Base-by-base conservation (phyloP, 2,888 invertebrate genomes). In the Steinernema hermaphroditum region DNA sequence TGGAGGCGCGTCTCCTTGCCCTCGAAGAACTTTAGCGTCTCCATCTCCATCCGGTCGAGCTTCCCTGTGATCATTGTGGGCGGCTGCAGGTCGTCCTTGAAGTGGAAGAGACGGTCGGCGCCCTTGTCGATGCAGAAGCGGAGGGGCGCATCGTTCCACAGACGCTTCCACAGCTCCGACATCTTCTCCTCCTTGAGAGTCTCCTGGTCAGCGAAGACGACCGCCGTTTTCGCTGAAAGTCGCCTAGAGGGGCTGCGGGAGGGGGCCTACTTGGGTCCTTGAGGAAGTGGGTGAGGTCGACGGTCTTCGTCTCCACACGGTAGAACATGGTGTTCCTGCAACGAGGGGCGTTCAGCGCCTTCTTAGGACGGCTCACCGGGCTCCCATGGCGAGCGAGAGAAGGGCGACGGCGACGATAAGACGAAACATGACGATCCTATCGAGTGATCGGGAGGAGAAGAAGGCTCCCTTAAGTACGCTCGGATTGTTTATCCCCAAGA, bases 121-220 rank as follows among this genome's bases (percentile, higher is more conserved):
- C 62, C 62, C 9, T 34, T 29, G 32, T 62, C 62, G 6, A 62
- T 34, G 62, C 62, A 62, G 32, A 32, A 62, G 22, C 62, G 62
- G 16, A 62, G 14, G 27, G 62, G 62, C 2, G 62, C 62, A 9
- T 62, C 16, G 62, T 62, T 62, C 62, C 62, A 62, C 32, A 62
- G 27, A 16, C 16, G 9, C 16, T 62, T 62, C 62, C 62, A 62
- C 32, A 12, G 62, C 4, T 22, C 29, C n/a, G 62, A 32, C 22
- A 62, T 29, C 32, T 22, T 16, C n/a, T 32, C 32, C 16, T 34
- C n/a, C 29, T 34, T 32, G 29, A 2, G 1, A 4, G 32, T 32
- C 2, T 62, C 62, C 16, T 62, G 29, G 34, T 29, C 62, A 4
- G 16, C 29, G 32, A 29, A 62, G 62, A 62, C 19, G 29, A 62